phyloP scores from a whole-genome alignment of 1,140 invertebrate species.

The Pseudomyrmex dendroicus region DNA sequence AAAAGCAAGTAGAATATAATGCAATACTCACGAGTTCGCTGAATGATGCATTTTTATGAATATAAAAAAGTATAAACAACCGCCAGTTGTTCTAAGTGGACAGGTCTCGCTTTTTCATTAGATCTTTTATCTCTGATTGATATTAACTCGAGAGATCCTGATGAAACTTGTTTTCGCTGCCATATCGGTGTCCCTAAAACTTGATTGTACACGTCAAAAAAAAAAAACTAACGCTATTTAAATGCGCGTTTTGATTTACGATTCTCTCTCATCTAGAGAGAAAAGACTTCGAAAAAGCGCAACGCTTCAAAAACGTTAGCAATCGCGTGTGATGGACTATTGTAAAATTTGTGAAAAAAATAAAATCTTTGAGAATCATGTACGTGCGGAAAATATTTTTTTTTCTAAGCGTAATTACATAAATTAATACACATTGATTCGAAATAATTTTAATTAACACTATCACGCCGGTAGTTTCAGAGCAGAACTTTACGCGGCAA shows the following conservation, averaged over 20 bases:
- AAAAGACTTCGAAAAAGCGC: not conserved
- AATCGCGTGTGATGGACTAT: constrained; percentile 10
- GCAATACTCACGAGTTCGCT: no score
- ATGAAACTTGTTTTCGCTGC: not conserved
- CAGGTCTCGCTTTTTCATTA: not conserved
- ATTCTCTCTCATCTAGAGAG: not conserved
- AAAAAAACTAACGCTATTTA: no score
- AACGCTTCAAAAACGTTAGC: not conserved
- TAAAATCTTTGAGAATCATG: no score
- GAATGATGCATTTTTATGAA: constrained; percentile 4
- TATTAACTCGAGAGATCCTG: not conserved
- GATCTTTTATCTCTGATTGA: not conserved
- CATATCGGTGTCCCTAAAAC: no score
- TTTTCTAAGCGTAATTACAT: no score
- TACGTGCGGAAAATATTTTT: no score
- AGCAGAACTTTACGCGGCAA: no score
- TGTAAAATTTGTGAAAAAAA: no score
- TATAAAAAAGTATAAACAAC: not conserved
- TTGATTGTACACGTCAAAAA: no score
- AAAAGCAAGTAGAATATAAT: not conserved
- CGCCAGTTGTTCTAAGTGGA: constrained; percentile 23
- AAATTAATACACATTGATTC: no score
- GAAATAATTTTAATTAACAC: no score
- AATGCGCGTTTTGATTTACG: constrained; percentile 13
- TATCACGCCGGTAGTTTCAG: no score